Conservation (phyloP, 1,140 invertebrate species). For the Mya arenaria region DNA sequence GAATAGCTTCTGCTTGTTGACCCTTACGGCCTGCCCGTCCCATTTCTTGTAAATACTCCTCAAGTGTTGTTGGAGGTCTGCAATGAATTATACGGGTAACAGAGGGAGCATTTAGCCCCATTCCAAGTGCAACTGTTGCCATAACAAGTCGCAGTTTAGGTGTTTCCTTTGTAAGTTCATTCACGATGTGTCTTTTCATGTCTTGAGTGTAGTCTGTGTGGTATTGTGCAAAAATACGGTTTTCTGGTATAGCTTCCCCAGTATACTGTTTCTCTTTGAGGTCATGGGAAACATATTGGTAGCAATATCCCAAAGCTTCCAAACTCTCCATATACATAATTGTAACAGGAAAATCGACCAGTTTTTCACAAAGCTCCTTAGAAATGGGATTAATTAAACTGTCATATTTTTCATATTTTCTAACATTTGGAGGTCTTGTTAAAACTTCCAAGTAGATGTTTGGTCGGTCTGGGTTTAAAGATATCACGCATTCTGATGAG, state of each 20-base stretch:
- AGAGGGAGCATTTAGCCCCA: conserved; percentile 57
- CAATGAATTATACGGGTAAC: conserved; percentile 52
- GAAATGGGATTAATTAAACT: conserved; percentile 11
- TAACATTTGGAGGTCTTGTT: conserved; percentile 41
- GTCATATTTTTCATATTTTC: conserved; percentile 55
- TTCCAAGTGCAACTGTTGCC: conserved; percentile 62
- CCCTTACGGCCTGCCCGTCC: conserved; percentile 55
- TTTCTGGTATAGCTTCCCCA: conserved; percentile 28
- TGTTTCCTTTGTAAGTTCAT: conserved; percentile 49
- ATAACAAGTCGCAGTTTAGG: conserved; percentile 57
- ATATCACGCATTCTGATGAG: not conserved
- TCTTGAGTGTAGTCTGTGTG: conserved; percentile 52
- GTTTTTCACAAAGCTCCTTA: conserved; percentile 23
- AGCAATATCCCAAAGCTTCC: conserved; percentile 60
- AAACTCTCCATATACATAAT: conserved; percentile 57
- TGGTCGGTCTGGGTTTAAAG: conserved; percentile 8
- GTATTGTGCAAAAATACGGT: conserved; percentile 60
- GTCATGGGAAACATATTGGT: conserved; percentile 34
- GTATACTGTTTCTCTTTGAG: conserved; percentile 33
- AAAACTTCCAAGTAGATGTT: conserved; percentile 37
- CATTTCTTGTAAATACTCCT: conserved; percentile 61
- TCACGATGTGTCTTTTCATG: conserved; percentile 50
- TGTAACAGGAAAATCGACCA: conserved; percentile 43
- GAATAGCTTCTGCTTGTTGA: conserved; percentile 44
- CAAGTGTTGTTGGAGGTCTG: conserved; percentile 55